A percentile compares a stretch with the other conserved stretches of the same genome.
These are phyloP conservation scores for Sternarchorhynchus goeldii DNA, from an alignment of 2,797 vertebrate genomes.

Conservation along the genomic window DNA sequence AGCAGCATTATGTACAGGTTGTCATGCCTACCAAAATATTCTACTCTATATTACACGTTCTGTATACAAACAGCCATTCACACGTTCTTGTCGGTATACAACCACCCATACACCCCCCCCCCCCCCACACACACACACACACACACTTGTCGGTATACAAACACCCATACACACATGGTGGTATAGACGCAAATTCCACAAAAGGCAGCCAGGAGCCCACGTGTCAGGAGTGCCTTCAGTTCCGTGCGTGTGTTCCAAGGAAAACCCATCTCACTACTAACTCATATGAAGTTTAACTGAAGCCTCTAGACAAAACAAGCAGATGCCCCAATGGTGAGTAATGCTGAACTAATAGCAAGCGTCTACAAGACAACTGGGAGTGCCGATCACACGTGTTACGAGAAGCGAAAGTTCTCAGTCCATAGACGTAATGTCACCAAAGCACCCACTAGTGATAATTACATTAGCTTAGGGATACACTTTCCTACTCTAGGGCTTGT, in stretches of 20 bases:
- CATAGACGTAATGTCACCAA: not conserved
- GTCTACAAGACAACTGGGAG: not conserved
- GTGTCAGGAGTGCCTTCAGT: conserved; percentile 2
- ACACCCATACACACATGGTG: not conserved
- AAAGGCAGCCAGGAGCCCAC: conserved; percentile 34
- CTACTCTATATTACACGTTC: conserved; percentile 20
- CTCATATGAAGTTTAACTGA: not conserved
- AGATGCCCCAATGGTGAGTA: conserved; percentile 1
- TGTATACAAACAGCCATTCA: not conserved
- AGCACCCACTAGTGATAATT: not conserved
- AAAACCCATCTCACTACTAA: not conserved
- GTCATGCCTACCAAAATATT: conserved; percentile 29
- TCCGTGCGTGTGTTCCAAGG: conserved; percentile 17
- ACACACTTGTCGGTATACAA: conserved; percentile 24
- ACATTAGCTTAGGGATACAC: not conserved
- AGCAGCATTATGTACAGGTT: conserved; percentile 47
- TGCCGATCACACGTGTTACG: not conserved
- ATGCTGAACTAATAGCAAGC: not conserved
- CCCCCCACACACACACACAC: not conserved
- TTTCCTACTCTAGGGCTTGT: not conserved
- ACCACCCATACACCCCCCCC: conserved; percentile 7
- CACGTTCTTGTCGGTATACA: conserved; percentile 25
- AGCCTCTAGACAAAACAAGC: conserved; percentile 3
- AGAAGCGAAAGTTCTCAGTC: not conserved
- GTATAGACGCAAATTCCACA: not conserved